phyloP scores from a whole-genome alignment of 2,113 vertebrate genomes.

The Puntigrus tetrazona region DNA sequence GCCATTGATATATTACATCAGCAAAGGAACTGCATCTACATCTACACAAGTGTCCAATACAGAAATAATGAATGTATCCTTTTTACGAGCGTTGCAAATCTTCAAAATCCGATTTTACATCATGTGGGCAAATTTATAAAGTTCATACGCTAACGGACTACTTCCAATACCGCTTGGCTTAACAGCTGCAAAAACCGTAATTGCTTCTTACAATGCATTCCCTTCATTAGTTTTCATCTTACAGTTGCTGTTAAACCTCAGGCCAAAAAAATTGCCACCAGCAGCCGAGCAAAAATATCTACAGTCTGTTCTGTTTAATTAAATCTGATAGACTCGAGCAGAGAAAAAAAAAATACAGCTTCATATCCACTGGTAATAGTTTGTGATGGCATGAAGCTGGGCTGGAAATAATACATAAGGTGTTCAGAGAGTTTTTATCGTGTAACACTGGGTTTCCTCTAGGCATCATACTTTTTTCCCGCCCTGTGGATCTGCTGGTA shows the following conservation, averaged over 20 bases:
- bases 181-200: not conserved
- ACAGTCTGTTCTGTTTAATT: conserved; percentile 16
- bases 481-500: conserved; percentile 96
- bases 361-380: not conserved
- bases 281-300: conserved; percentile 10
- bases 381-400: conserved; percentile 14
- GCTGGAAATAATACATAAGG: conserved; percentile 13
- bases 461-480: conserved; percentile 95
- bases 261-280: not conserved
- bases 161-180: not conserved
- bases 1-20: conserved; percentile 43
- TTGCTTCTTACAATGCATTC: not conserved
- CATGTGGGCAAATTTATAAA: not conserved
- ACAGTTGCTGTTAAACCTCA: conserved; percentile 15
- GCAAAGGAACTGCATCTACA: not conserved
- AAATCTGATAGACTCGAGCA: not conserved
- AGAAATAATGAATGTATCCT: not conserved
- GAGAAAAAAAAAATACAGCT: not conserved
- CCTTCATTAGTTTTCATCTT: not conserved
- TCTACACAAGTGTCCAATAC: not conserved
- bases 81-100: not conserved
- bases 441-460: conserved; percentile 56
- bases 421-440: not conserved
- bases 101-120: not conserved
- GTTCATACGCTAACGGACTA: not conserved